These are phyloP conservation scores for Empidonax alnorum DNA, from an alignment of 2,113 vertebrate genomes.

Conservation along the genomic window DNA sequence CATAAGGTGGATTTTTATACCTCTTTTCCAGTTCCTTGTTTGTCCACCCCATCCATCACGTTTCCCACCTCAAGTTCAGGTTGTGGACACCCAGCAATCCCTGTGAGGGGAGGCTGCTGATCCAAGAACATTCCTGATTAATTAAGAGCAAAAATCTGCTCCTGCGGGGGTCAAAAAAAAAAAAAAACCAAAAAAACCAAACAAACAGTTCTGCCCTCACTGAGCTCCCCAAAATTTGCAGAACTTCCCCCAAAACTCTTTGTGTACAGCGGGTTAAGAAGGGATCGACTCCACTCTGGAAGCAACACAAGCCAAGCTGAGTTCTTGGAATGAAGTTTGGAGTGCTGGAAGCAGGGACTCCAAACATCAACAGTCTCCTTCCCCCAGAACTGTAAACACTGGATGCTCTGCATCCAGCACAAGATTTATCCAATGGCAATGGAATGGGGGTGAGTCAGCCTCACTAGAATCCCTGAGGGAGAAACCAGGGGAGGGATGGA, in stretches of 20 bases:
- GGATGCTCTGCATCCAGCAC: neutral
- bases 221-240: neutral
- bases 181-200: too few species aligned
- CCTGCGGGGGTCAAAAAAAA: neutral
- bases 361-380: neutral
- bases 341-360: neutral
- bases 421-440: neutral
- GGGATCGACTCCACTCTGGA: neutral
- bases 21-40: neutral
- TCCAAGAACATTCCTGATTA: neutral
- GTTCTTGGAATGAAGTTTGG: neutral
- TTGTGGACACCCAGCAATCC: neutral
- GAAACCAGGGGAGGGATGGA: neutral
- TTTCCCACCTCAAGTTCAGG: neutral
- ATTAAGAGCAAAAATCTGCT: neutral
- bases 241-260: neutral
- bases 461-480: rapidly evolving
- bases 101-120: neutral
- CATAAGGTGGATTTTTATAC: neutral
- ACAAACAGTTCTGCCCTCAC: neutral
- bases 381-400: neutral
- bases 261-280: neutral
- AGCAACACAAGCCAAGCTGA: neutral
- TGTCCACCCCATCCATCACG: neutral
- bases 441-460: neutral